These are phyloP conservation scores for Arctocebus calabarensis DNA, from an alignment of 2,797 vertebrate genomes.

Conservation along the genomic window DNA sequence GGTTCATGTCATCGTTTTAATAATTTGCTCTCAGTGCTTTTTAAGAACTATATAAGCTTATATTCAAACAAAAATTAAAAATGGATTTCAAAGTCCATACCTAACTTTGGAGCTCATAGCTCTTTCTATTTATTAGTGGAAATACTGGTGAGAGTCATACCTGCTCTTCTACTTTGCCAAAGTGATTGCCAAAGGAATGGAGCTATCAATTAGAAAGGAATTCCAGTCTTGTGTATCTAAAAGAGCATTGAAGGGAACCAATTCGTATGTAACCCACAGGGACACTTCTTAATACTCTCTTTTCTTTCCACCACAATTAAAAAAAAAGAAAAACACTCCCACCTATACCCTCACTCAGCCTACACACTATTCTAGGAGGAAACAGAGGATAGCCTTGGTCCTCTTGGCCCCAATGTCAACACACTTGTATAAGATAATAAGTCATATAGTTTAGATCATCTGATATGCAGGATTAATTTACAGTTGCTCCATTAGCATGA, in stretches of 20 bases:
- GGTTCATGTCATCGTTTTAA: neutral
- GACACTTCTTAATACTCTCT: conserved; percentile 20
- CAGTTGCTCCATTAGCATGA: neutral
- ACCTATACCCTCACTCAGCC: neutral
- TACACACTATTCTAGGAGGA: neutral
- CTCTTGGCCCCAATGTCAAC: neutral
- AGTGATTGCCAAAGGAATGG: neutral
- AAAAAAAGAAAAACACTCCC: no score
- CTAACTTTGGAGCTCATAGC: neutral
- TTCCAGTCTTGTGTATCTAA: neutral
- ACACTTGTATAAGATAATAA: neutral
- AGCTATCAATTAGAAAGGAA: conserved; percentile 66
- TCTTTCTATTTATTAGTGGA: conserved; percentile 22
- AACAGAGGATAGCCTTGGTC: neutral
- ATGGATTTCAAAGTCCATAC: conserved; percentile 10
- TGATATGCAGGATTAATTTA: conserved; percentile 22
- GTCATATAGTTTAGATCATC: neutral
- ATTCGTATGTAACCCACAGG: conserved; percentile 29
- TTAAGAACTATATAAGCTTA: neutral
- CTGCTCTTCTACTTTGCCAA: neutral
- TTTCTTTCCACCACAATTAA: neutral
- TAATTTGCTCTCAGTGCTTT: neutral
- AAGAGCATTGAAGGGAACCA: conserved; percentile 52
- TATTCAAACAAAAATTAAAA: conserved; percentile 47
- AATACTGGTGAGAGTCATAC: neutral